Evolutionary conservation across 2,113 vertebrate genomes (phyloP), one percentile per base, ranked within the genome.

Genomic region (Rallus limicola): DNA sequence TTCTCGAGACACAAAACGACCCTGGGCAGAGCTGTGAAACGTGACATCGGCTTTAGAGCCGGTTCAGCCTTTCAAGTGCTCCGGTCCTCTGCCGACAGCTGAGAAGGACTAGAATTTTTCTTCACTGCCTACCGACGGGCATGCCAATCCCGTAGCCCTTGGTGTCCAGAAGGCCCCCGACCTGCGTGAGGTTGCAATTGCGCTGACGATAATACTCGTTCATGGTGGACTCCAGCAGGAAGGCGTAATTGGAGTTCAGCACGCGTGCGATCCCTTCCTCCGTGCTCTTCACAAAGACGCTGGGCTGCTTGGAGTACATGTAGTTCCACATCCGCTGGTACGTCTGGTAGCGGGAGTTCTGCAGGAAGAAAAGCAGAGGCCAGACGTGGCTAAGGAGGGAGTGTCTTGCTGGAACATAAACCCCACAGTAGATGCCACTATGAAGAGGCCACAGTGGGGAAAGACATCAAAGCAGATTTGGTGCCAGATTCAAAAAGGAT

Each of bases 271-370:
- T 99, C 34, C 99, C 99, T 87, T 99, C 99, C 97, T 99, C 99
- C 1, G 99, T 99, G 98, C 99, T 99, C 98, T 99, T 99, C 93
- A 99, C 99, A 26, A 99, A 99, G 93, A 99, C 99, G 3, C 99
- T 99, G 4, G 99, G 99, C 98, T 99, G 99, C 97, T 99, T 99
- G 52, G 99, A 99, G 96, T 99, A 98, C 99, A 99, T 99, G 98
- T 99, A 99, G 96, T 99, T 99, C 99, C 99, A 99, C 99, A 99
- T 99, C 56, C 99, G 98, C 95, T 99, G 99, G 98, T 99, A 99
- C 4, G 99, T 99, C 98, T 99, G 99, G 96, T 99, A 99, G 77
- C 99, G 99, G 33, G 99, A 99, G 96, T 99, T 99, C 99, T 99
- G 98, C n/a, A 23, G 33, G 24, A 19, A 46, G 68, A 69, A 56